Conservation (phyloP, 2,797 vertebrate species). For the Petrocephalus sullivani region DNA sequence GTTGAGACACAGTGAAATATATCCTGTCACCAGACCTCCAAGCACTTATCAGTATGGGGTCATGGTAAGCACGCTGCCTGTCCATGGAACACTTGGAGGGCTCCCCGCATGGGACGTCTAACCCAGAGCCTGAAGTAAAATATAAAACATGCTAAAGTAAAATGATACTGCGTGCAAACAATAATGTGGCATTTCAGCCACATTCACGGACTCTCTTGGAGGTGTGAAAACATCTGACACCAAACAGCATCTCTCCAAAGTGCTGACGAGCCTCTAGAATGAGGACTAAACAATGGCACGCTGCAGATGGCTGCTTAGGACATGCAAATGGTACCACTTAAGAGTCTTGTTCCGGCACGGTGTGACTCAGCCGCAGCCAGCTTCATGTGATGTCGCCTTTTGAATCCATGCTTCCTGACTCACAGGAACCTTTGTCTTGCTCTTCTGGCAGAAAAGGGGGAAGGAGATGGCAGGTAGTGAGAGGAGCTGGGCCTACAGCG, state of each 20-base stretch:
- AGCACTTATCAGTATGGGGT: not conserved
- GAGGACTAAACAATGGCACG: not conserved
- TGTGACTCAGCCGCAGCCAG: not conserved
- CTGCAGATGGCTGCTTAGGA: not conserved
- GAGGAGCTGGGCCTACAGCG: slow-evolving; percentile 26
- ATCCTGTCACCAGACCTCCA: not conserved
- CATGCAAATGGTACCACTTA: not conserved
- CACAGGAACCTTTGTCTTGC: not conserved
- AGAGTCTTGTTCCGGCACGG: not conserved
- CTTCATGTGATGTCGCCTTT: not conserved
- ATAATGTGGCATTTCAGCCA: not conserved
- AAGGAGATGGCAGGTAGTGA: not conserved
- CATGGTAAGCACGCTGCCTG: not conserved
- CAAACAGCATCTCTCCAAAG: not conserved
- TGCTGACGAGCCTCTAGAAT: not conserved
- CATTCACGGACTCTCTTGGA: not conserved
- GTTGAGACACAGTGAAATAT: not conserved
- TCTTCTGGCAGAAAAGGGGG: not conserved
- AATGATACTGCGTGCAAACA: not conserved
- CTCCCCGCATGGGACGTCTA: not conserved
- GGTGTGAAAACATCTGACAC: not conserved
- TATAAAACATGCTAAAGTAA: not conserved
- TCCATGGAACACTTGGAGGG: not conserved
- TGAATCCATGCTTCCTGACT: not conserved
- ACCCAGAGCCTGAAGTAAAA: not conserved